Conservation (phyloP, 2,797 vertebrate species). For the Numenius phaeopus region DNA sequence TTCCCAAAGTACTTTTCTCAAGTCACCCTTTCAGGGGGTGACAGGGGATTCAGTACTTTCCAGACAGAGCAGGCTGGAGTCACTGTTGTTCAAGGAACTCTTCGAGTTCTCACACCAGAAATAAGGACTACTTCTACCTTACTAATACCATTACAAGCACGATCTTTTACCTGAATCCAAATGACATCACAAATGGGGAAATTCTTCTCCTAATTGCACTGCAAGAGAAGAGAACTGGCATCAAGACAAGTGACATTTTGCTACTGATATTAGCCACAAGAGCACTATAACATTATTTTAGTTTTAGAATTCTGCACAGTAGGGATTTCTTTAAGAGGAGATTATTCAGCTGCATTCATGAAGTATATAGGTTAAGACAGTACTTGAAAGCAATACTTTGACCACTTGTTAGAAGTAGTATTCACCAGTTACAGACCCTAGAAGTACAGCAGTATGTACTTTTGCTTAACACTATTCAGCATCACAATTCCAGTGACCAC, state of each 20-base stretch:
- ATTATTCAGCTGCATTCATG: background rate
- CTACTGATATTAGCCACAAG: background rate
- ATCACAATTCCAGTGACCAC: background rate
- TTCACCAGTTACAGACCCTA: background rate
- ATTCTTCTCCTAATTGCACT: constrained; percentile 83
- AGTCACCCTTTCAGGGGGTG: background rate
- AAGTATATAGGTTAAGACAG: background rate
- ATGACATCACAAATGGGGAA: constrained; percentile 87
- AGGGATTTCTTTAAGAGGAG: background rate
- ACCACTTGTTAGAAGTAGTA: background rate
- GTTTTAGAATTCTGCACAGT: background rate
- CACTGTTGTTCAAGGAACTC: background rate
- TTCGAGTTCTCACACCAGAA: background rate
- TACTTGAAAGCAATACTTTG: background rate
- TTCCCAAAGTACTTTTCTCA: background rate
- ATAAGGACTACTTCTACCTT: background rate
- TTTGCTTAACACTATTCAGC: background rate
- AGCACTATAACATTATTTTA: background rate
- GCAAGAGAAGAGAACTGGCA: constrained; percentile 48
- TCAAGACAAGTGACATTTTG: constrained; percentile 9
- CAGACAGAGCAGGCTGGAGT: background rate
- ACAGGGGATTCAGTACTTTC: background rate
- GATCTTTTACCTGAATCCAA: constrained; percentile 91
- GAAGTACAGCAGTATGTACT: background rate
- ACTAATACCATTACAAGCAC: background rate